phyloP scores from a whole-genome alignment of 2,797 vertebrate genomes.

The Alectoris magna region DNA sequence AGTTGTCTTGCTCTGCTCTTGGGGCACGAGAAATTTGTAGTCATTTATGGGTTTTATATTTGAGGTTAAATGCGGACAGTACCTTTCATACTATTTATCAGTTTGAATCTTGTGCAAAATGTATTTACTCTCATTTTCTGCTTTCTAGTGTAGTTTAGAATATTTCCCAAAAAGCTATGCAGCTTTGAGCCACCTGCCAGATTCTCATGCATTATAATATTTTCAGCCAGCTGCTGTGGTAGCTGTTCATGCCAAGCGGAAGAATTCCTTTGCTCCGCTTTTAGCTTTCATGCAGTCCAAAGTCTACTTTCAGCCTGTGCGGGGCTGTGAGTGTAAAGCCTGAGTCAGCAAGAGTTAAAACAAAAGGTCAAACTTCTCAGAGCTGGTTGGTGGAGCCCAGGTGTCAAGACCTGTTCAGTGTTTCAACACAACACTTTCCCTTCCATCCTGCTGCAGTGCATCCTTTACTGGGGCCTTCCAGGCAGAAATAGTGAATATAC shows the following conservation, averaged over 20 bases:
- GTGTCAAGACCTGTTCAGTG: background rate
- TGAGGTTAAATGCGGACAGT: background rate
- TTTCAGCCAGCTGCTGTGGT: slow-evolving; percentile 51
- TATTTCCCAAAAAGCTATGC: slow-evolving; percentile 38
- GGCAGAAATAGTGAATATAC: background rate
- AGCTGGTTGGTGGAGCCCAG: slow-evolving; percentile 47
- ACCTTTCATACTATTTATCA: background rate
- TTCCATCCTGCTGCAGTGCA: background rate
- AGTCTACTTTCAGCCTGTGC: background rate
- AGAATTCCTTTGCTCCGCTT: slow-evolving; percentile 24
- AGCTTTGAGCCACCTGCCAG: slow-evolving; percentile 55
- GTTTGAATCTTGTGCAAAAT: background rate
- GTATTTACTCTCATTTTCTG: background rate
- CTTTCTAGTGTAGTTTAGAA: background rate
- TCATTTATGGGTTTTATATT: background rate
- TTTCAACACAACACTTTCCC: accelerated
- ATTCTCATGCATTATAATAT: slow-evolving; percentile 38
- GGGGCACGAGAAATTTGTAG: background rate
- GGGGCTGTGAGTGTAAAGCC: background rate
- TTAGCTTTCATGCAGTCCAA: background rate
- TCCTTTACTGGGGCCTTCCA: background rate
- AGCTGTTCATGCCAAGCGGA: slow-evolving; percentile 55
- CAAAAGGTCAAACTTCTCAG: background rate
- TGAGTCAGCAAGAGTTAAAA: background rate
- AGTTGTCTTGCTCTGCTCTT: background rate